These are phyloP conservation scores for Chrysemys picta DNA, from an alignment of 2,113 vertebrate species.

Conservation along the genomic window DNA sequence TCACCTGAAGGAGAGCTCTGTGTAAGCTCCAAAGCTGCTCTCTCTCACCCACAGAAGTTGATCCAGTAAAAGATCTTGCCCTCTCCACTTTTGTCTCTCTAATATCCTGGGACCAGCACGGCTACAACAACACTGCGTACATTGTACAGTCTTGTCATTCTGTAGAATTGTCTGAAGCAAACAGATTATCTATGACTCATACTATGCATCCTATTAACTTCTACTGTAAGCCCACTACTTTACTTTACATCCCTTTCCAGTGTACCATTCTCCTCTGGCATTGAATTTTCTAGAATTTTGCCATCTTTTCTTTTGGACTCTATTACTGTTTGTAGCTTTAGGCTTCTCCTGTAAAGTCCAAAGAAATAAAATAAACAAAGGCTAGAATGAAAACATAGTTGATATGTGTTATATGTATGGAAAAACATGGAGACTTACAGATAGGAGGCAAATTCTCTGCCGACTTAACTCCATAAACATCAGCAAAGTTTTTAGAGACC, in stretches of 20 bases:
- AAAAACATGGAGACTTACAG: not conserved
- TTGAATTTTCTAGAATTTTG: not conserved
- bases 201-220: not conserved
- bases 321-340: not conserved
- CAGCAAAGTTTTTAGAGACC: not conserved
- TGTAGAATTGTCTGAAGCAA: too few species aligned
- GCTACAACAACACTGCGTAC: too few species aligned
- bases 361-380: rapidly evolving
- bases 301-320: not conserved
- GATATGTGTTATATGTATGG: not conserved
- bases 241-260: not conserved
- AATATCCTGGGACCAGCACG: too few species aligned
- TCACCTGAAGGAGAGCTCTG: not conserved
- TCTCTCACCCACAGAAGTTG: not conserved
- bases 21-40: not conserved
- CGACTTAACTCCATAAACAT: not conserved
- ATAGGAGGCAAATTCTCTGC: not conserved
- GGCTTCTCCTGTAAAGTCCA: not conserved
- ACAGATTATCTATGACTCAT: not conserved
- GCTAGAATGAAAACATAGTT: not conserved
- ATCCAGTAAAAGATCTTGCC: not conserved
- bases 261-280: too few species aligned
- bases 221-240: not conserved
- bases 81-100: not conserved
- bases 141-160: not conserved